Evolutionary conservation across 2,797 vertebrate species (phyloP).

Genomic region (Danio jaintianensis): DNA sequence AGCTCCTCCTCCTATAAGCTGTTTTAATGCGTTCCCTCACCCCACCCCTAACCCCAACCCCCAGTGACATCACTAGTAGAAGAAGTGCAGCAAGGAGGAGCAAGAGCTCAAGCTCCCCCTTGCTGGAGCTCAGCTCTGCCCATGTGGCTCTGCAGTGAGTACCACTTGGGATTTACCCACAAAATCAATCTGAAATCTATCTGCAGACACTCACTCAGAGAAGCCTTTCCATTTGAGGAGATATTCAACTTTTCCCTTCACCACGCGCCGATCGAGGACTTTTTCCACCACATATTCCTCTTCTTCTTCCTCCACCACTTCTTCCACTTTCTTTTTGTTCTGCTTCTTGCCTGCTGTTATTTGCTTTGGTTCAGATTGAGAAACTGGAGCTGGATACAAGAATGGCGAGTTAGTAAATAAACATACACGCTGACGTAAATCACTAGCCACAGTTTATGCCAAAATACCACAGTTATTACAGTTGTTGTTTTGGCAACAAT

Average conservation of each 20-base stretch:
- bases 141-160: too few species aligned
- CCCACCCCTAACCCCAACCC: too few species aligned
- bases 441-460: not conserved
- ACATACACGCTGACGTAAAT: slow-evolving; percentile 39
- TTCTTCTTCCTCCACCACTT: slow-evolving; percentile 91
- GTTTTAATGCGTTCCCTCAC: too few species aligned
- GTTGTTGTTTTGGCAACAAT: not conserved
- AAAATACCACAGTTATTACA: slow-evolving; percentile 6
- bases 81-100: too few species aligned
- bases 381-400: slow-evolving; percentile 65
- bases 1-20: too few species aligned
- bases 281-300: slow-evolving; percentile 98
- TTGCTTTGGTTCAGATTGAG: slow-evolving; percentile 82
- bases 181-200: not conserved
- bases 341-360: slow-evolving; percentile 87
- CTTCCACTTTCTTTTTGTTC: slow-evolving; percentile 95
- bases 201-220: slow-evolving; percentile 86
- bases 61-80: too few species aligned
- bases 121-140: too few species aligned
- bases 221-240: slow-evolving; percentile 99
- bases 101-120: too few species aligned
- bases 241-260: slow-evolving; percentile 95
- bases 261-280: slow-evolving; percentile 92
- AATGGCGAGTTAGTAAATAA: slow-evolving; percentile 38
- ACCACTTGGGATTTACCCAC: not conserved